These are phyloP conservation scores for Mythimna ferrago DNA, from an alignment of 2,888 invertebrate species.

Conservation along the genomic window DNA sequence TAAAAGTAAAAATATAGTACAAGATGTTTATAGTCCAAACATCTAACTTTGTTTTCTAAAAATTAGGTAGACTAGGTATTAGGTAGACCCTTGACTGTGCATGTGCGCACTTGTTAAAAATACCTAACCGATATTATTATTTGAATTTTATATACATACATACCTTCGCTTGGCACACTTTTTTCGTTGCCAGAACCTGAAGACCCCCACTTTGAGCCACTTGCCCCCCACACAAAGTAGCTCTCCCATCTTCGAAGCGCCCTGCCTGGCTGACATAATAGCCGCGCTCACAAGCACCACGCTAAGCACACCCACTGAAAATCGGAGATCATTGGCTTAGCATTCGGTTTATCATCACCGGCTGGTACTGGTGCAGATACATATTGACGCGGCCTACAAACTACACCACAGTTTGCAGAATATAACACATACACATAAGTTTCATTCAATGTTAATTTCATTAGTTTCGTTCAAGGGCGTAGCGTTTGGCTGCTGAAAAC, in stretches of 20 bases:
- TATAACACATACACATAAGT: no score
- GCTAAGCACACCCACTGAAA: conserved; percentile 12
- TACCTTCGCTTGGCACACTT: conserved; percentile 35
- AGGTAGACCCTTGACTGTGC: no score
- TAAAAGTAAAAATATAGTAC: no score
- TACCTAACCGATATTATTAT: background rate
- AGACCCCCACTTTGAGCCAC: conserved; percentile 22
- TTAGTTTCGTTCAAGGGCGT: no score
- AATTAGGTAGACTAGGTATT: background rate
- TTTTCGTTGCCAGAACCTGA: conserved; percentile 27
- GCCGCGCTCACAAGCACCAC: background rate
- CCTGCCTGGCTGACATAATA: background rate
- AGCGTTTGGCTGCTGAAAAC: background rate
- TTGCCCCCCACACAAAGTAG: conserved; percentile 19
- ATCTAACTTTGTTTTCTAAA: background rate
- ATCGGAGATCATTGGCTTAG: conserved; percentile 15
- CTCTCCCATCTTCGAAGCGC: background rate
- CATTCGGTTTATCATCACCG: background rate
- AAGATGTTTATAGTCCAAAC: no score
- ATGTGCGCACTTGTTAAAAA: no score
- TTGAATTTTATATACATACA: background rate
- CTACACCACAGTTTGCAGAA: background rate
- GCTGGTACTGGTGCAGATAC: background rate
- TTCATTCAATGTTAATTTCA: background rate
- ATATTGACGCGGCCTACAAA: no score